Conservation (phyloP, 2,797 vertebrate species). For the Eurystomus glaucurus region DNA sequence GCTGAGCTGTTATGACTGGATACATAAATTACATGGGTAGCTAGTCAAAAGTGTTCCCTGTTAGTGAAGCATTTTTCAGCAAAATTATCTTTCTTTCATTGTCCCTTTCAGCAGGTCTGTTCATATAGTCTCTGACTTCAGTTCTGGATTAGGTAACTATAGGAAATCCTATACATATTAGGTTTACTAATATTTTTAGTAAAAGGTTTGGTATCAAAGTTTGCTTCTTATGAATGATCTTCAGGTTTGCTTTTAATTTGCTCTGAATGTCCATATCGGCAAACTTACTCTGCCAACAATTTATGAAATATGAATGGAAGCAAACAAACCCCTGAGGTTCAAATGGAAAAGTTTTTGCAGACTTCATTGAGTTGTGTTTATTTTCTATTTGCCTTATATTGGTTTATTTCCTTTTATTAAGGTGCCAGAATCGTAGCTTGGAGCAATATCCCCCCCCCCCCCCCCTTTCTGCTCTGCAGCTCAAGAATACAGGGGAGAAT, state of each 20-base stretch:
- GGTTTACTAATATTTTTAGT: not conserved
- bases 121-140: not conserved
- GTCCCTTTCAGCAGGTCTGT: not conserved
- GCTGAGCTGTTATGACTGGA: not conserved
- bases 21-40: not conserved
- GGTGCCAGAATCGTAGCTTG: not conserved
- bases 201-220: not conserved
- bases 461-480: not conserved
- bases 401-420: not conserved
- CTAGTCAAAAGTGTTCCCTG: not conserved
- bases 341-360: not conserved
- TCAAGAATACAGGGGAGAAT: not conserved
- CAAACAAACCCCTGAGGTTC: not conserved
- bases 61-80: not conserved
- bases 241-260: conserved; percentile 32
- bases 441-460: not conserved
- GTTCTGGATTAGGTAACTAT: not conserved
- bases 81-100: not conserved
- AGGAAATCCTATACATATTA: not conserved
- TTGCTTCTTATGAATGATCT: not conserved
- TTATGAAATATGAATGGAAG: conserved; percentile 38
- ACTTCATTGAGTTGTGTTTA: not conserved
- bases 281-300: not conserved
- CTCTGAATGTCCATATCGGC: not conserved
- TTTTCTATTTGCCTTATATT: not conserved